Evolutionary conservation across 2,797 vertebrate genomes (phyloP).

Genomic region (Orientallactaga sibirica): DNA sequence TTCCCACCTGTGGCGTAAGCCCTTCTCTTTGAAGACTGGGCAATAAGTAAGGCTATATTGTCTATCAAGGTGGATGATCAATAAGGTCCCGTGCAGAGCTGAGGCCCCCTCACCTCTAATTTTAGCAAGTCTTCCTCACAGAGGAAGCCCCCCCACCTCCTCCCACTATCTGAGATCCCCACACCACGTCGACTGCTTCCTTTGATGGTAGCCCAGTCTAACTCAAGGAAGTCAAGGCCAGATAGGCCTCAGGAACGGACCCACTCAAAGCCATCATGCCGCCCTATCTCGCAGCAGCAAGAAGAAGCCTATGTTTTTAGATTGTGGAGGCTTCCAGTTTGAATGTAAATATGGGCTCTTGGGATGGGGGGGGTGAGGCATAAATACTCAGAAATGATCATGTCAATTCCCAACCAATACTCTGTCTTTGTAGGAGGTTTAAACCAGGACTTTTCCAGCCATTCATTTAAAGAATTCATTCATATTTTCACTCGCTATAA

Average conservation of each 20-base stretch:
- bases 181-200: conserved; percentile 47
- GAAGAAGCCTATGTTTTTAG: background rate
- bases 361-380: background rate
- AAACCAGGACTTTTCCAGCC: background rate
- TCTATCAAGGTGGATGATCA: background rate
- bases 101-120: conserved; percentile 65
- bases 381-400: background rate
- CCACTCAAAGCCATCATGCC: accelerated
- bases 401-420: background rate
- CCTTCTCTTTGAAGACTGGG: conserved; percentile 28
- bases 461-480: conserved; percentile 48
- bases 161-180: conserved; percentile 58
- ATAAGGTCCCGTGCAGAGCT: background rate
- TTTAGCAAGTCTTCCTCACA: conserved; percentile 70
- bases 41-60: background rate
- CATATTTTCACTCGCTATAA: conserved; percentile 35
- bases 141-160: background rate
- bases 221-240: conserved; percentile 48
- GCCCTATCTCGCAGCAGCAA: conserved; percentile 58
- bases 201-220: conserved; percentile 41
- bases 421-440: background rate
- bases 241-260: conserved; percentile 64
- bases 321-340: background rate
- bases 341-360: background rate
- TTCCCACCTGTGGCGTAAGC: background rate